Base-by-base conservation (phyloP, 2,797 vertebrate genomes). In the Dipus sagitta region DNA sequence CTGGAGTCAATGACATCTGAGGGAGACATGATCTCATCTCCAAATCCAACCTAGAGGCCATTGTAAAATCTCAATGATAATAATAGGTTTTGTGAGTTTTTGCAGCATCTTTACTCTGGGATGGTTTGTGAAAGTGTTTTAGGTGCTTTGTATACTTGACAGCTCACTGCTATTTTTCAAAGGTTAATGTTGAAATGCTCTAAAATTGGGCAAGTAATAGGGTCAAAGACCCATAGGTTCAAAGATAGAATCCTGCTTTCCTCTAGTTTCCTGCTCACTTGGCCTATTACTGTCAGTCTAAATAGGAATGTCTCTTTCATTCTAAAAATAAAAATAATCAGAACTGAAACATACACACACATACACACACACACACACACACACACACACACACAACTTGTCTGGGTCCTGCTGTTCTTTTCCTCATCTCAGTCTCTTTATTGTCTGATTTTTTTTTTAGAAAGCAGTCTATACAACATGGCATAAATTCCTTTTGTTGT, bases 161-260 rank as follows among this genome's bases (percentile, higher is more conserved):
- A 90, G 67, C 26, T 28, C 60, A 84, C 74, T 95, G 82, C 72
- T 93, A 64, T 62, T 92, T 93, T 91, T 86, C 74, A 84, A 74
- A 94, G 72, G 89, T 84, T 94, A 93, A 88, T 90, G 64, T 11
- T 80, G 79, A 95, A 92, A 77, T 88, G 70, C 64, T 94, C 34
- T 93, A 78, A 90, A 92, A 81, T 75, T 92, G 79, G 72, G 52
- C 38, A 78, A 71, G 70, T 78, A 78, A 93, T 64, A 83, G 91
- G 84, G 80, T 92, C 92, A 92, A 74, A 86, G 72, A 89, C 68
- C 54, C n/a, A 38, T 30, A 91, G 81, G 58, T 88, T 94, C 83
- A 94, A 89, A 92, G 95, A 96, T 54, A 96, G 81, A 97, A 93
- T 34, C 47, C 90, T 24, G 95, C 62, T 90, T 92, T 80, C 62